Evolutionary conservation across 2,888 invertebrate genomes (phyloP), one percentile per base, ranked within the genome.

Genomic region (Kryphioiulus occultus): DNA sequence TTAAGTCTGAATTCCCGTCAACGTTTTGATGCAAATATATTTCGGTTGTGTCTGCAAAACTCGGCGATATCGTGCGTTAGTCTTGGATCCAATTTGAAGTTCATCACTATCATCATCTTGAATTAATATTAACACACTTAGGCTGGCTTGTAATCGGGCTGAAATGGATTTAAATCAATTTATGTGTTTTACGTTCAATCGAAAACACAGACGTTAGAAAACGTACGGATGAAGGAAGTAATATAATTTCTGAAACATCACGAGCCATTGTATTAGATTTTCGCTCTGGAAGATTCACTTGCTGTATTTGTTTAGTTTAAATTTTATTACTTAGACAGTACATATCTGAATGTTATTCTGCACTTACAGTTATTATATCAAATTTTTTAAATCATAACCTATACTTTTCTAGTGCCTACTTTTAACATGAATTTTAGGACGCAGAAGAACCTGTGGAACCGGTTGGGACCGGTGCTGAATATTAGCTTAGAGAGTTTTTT

Each of bases 121-220:
- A 78, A 78, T 78, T 78, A 78, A 78, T 78, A 78, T 78, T 78
- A 78, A 78, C 78, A 15, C 78, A 78, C 78, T 78, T 78, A 30
- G 30, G 30, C 78, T 78, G 78, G 17, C 78, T 30, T 15, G 26
- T 78, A 78, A 78, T 78, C 78, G 78, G 17, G 78, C 78, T 78
- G 78, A 78, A 78, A 78, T 78, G 30, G 78, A 3, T 78, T 17
- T 78, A 78, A 78, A 78, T 30, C 78, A 78, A 78, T 78, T 32
- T 78, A 30, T 78, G 78, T 78, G 30, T 26, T 17, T 12, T 15
- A 30, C 12, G 30, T 30, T 9, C 78, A 78, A 78, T 78, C 5
- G 30, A 78, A 78, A 32, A 32, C 30, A 30, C 26, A 32, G 78
- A 78, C 30, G 30, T 7, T 68, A 68, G 68, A 59, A 59, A 3